Percentiles rank a stretch among this genome's conserved stretches.
phyloP scores from a whole-genome alignment of 1,140 invertebrate species.

The Rhyacophila brunnea region DNA sequence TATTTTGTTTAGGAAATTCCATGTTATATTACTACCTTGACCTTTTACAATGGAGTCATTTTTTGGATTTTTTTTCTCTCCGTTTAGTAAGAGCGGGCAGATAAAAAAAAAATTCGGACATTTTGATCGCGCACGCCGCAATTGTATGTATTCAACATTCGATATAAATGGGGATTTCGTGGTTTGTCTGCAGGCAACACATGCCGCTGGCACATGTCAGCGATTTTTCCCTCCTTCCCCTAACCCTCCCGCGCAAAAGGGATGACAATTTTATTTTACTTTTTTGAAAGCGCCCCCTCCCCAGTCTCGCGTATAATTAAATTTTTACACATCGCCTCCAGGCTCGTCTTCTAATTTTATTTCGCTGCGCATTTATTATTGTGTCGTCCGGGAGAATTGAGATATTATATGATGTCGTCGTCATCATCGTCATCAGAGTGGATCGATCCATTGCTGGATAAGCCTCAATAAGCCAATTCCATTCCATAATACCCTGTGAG shows the following conservation, averaged over 20 bases:
- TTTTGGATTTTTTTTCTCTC: too few relatives aligned
- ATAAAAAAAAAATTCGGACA: too few relatives aligned
- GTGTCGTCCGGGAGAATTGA: too few relatives aligned
- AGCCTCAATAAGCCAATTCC: too few relatives aligned
- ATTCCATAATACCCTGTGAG: too few relatives aligned
- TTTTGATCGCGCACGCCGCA: background rate
- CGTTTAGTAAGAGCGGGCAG: too few relatives aligned
- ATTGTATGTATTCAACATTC: constrained; percentile 7
- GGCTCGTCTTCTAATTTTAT: constrained; percentile 31
- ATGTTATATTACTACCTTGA: too few relatives aligned
- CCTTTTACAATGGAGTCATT: too few relatives aligned
- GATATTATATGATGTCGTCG: too few relatives aligned
- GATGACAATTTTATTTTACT: constrained; percentile 14
- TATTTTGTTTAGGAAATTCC: too few relatives aligned
- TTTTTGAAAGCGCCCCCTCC: background rate
- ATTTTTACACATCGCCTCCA: constrained; percentile 28
- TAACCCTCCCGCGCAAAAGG: constrained; percentile 1
- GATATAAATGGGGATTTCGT: constrained; percentile 21
- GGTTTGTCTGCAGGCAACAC: constrained; percentile 15
- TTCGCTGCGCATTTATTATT: constrained; percentile 7
- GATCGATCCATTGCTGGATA: too few relatives aligned
- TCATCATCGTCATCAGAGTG: too few relatives aligned
- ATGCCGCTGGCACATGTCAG: constrained; percentile 34
- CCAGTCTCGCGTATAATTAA: constrained; percentile 26
- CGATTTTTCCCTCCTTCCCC: constrained; percentile 12